Base-by-base conservation (phyloP, 1,140 invertebrate genomes). In the Andrena cerasifolii region DNA sequence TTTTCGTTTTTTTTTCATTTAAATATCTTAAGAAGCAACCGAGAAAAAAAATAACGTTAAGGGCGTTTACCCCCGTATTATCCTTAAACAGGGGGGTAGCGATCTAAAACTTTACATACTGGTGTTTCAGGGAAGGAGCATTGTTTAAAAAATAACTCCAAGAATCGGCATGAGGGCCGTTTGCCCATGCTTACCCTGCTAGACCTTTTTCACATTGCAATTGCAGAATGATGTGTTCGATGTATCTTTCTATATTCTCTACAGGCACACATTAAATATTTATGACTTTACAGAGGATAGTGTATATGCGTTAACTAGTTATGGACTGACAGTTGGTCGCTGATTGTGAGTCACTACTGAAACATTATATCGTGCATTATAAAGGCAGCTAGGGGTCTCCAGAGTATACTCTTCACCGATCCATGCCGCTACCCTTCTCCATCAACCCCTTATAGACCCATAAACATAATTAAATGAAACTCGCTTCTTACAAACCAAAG, bases 261-360 rank as follows among this genome's bases (percentile, higher is more conserved):
- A 43, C 21, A 14, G 28, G 40, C 51, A 2, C 26, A n/a, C 26
- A 54, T 66, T 40, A 56, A 49, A 62, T 83, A 79, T 82, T 79
- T 82, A 79, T 80, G 47, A 67, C n/a, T 47, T 80, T 76, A 75
- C 56, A 45, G 7, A 49, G 33, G 56, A 72, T 59, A 56, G 72
- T 67, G 73, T 53, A 72, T 68, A 70, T 33, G 16, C 45, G 54
- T 65, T 83, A 83, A 83, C 67, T 67, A 83, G 78, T 31, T 76
- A 72, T 33, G 72, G 67, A 67, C 54, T 62, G 67, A 80, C 78
- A 83, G 78, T 59, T 73, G 80, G 72, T 62, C 66, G 62, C 73
- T n/a, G n/a, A n/a, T n/a, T n/a, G n/a, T 82, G 80, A 82, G 71
- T 82, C 80, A 82, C 63, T 75, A 40, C 36, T 6, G 47, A 72